These are phyloP conservation scores for Probosciger aterrimus DNA, from an alignment of 2,113 vertebrate genomes.

Conservation along the genomic window DNA sequence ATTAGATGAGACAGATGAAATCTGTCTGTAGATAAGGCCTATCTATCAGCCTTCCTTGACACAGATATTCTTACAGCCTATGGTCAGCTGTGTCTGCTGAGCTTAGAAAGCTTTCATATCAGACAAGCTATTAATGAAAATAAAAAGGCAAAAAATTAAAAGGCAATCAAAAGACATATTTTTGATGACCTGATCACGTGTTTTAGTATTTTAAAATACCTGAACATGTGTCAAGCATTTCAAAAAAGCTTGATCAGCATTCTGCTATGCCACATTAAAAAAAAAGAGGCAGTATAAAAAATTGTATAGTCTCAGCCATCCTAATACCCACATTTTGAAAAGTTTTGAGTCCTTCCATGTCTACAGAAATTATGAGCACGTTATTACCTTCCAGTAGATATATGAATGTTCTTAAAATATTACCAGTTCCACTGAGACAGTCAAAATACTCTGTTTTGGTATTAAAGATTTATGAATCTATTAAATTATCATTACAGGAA, in stretches of 20 bases:
- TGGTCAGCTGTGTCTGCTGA: not conserved
- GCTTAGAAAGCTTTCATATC: not conserved
- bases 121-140: not conserved
- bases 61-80: not conserved
- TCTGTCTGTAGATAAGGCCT: slow-evolving; percentile 12
- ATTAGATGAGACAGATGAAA: slow-evolving; percentile 37
- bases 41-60: not conserved
- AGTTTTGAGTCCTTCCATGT: not conserved
- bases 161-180: not conserved
- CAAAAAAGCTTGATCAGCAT: not conserved
- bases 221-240: not conserved
- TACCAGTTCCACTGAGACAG: not conserved
- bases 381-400: not conserved
- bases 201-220: not conserved
- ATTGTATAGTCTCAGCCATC: not conserved
- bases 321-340: not conserved
- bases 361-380: not conserved
- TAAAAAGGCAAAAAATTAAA: not conserved
- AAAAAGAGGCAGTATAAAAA: not conserved
- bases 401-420: not conserved
- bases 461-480: not conserved
- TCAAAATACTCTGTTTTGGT: not conserved
- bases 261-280: not conserved
- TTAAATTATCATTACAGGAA: not conserved
- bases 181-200: not conserved